A percentile compares a stretch with the other conserved stretches of the same genome.
These are phyloP conservation scores for Girardia tigrina DNA, from an alignment of 2,888 invertebrate species.

Conservation along the genomic window DNA sequence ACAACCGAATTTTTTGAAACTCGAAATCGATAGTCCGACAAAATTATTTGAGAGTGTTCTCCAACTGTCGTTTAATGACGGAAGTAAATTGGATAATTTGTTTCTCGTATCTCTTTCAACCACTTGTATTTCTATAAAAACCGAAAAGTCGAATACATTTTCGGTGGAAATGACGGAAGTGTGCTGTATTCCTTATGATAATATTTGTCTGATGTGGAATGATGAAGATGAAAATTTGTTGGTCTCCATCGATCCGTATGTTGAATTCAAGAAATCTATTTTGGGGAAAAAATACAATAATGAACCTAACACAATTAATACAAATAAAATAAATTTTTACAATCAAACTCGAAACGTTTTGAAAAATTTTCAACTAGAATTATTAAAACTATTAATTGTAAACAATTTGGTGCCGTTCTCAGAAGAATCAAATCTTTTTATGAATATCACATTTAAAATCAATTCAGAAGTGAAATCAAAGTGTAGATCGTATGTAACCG, in stretches of 20 bases:
- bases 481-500: not conserved
- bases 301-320: not conserved
- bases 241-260: not conserved
- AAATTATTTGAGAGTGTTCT: not conserved
- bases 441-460: not conserved
- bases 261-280: not conserved
- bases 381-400: not conserved
- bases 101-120: not conserved
- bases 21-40: not conserved
- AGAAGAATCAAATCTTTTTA: not conserved
- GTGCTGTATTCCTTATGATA: not conserved
- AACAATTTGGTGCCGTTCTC: not conserved
- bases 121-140: not conserved
- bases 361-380: not conserved
- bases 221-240: not conserved
- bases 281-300: not conserved
- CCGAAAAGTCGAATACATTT: not conserved
- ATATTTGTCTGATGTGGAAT: not conserved
- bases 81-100: not conserved
- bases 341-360: not conserved
- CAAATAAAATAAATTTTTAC: not conserved
- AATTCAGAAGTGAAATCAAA: not conserved
- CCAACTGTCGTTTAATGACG: not conserved
- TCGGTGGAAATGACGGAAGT: not conserved
- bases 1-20: not conserved